Evolutionary conservation across 1,140 invertebrate genomes (phyloP).

Genomic region (Pristionchus pacificus): DNA sequence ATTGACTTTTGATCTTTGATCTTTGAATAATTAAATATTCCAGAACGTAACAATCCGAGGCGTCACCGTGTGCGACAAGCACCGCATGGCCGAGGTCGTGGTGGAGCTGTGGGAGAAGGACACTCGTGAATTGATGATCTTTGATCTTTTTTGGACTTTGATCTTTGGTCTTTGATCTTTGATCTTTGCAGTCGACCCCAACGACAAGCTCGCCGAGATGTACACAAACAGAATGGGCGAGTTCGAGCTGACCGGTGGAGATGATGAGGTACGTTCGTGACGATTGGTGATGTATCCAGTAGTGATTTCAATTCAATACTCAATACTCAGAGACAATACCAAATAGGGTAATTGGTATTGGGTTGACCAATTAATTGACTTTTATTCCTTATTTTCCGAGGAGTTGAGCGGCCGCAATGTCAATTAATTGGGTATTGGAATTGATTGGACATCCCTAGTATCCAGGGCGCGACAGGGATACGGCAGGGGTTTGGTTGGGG

Average conservation of each 20-base stretch:
- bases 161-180: not conserved
- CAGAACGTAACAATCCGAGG: constrained; percentile 31
- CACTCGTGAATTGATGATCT: constrained; percentile 25
- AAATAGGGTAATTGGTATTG: too few relatives aligned
- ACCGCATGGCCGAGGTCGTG: constrained; percentile 21
- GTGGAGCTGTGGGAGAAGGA: constrained; percentile 34
- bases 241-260: not conserved
- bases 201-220: not conserved
- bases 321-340: too few relatives aligned
- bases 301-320: too few relatives aligned
- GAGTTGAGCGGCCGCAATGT: too few relatives aligned
- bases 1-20: not conserved
- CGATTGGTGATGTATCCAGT: too few relatives aligned
- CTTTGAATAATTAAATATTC: too few relatives aligned
- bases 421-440: too few relatives aligned
- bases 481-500: too few relatives aligned
- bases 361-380: too few relatives aligned
- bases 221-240: not conserved
- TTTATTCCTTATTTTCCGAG: too few relatives aligned
- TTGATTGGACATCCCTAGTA: too few relatives aligned
- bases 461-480: too few relatives aligned
- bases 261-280: not conserved
- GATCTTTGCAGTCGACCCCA: not conserved
- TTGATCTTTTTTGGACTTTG: not conserved
- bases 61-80: constrained; percentile 29